Conservation (phyloP, 2,888 invertebrate species). For the Eupithecia vulgata region DNA sequence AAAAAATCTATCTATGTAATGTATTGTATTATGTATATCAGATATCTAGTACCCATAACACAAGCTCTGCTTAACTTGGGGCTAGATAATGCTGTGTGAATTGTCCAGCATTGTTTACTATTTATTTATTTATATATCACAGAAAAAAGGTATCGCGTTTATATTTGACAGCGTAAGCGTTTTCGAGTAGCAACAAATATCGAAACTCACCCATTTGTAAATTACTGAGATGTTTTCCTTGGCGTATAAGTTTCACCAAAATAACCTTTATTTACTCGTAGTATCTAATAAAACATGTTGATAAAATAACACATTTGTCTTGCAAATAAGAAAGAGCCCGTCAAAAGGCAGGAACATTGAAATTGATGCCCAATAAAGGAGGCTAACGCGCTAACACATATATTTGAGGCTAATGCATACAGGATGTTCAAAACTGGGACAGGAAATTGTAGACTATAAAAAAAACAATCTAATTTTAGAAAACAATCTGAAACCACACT, state of each 20-base stretch:
- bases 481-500: not conserved
- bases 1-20: no score
- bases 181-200: not conserved
- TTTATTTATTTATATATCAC: no score
- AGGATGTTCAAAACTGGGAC: not conserved
- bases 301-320: slow-evolving; percentile 25
- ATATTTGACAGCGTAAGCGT: not conserved
- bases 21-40: no score
- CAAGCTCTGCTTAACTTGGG: no score
- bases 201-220: not conserved
- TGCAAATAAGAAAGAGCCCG: slow-evolving; percentile 18
- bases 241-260: not conserved
- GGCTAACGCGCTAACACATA: slow-evolving; percentile 41
- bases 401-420: slow-evolving; percentile 46
- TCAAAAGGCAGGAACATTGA: slow-evolving; percentile 41
- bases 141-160: no score
- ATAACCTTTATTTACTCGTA: slow-evolving; percentile 5
- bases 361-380: slow-evolving; percentile 40
- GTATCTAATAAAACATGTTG: not conserved
- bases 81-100: no score
- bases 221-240: not conserved
- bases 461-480: not conserved
- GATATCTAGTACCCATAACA: no score
- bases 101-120: no score
- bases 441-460: not conserved